Percentiles rank a stretch among this genome's conserved stretches.
Evolutionary conservation across 2,888 invertebrate genomes (phyloP).

Genomic region (Athetis lepigone): DNA sequence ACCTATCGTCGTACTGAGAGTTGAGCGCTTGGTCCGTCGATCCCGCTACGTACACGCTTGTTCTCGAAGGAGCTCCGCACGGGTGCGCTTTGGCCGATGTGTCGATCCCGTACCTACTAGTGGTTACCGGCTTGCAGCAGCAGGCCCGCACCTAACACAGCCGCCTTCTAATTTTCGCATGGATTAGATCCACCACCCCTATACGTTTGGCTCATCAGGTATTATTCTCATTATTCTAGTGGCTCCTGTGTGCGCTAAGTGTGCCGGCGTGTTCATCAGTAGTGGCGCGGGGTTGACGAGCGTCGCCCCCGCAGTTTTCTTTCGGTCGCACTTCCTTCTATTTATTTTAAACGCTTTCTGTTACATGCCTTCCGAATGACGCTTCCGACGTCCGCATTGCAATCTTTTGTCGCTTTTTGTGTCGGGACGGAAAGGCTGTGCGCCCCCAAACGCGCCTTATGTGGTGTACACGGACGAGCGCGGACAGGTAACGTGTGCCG

Average conservation of each 20-base stretch:
- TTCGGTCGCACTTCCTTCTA: slow-evolving; percentile 86
- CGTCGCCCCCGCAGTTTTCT: slow-evolving; percentile 79
- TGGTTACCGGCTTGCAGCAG: slow-evolving; percentile 87
- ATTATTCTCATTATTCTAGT: slow-evolving; percentile 89
- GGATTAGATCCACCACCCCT: slow-evolving; percentile 90
- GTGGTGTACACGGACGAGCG: slow-evolving; percentile 98
- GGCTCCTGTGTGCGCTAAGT: slow-evolving; percentile 88
- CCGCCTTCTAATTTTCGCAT: slow-evolving; percentile 90
- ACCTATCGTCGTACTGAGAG: slow-evolving; percentile 87
- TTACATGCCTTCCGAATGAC: slow-evolving; percentile 91
- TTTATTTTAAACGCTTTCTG: slow-evolving; percentile 90
- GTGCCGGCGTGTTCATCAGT: slow-evolving; percentile 86
- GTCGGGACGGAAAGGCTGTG: slow-evolving; percentile 90
- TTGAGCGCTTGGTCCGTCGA: slow-evolving; percentile 89
- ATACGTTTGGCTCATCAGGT: slow-evolving; percentile 91
- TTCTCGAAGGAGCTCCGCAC: slow-evolving; percentile 87
- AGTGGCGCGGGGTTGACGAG: slow-evolving; percentile 81
- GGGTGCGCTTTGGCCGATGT: slow-evolving; percentile 89
- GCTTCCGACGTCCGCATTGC: slow-evolving; percentile 89
- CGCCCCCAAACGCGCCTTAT: slow-evolving; percentile 97
- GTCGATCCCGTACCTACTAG: slow-evolving; percentile 85
- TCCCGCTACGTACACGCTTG: slow-evolving; percentile 90
- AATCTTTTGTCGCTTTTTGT: slow-evolving; percentile 89
- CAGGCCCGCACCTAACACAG: slow-evolving; percentile 90
- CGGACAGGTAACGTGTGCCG: slow-evolving; percentile 96